phyloP scores from a whole-genome alignment of 2,888 invertebrate species.

The Drosophila anomalata region DNA sequence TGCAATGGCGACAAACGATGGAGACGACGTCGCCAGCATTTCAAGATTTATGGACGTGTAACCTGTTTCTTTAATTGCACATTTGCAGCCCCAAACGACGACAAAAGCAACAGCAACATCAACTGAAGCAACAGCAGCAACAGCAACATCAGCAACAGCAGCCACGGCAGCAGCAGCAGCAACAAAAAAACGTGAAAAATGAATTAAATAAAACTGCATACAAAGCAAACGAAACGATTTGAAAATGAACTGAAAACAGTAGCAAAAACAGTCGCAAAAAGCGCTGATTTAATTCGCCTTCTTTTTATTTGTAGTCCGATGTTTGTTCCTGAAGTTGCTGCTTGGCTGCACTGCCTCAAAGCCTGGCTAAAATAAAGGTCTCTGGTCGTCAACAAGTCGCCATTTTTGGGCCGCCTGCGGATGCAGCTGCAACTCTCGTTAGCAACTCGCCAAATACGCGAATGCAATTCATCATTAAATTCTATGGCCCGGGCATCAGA shows the following conservation, averaged over 20 bases:
- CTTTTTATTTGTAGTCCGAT: constrained; percentile 7
- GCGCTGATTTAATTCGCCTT: constrained; percentile 44
- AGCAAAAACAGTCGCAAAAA: constrained; percentile 61
- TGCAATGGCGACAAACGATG: constrained; percentile 38
- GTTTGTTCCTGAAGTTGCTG: constrained; percentile 39
- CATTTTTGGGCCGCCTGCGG: constrained; percentile 23
- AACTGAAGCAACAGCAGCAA: constrained; percentile 73
- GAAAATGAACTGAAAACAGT: constrained; percentile 74
- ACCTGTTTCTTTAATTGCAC: constrained; percentile 84
- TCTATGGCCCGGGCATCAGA: constrained; percentile 22
- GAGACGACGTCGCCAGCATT: constrained; percentile 65
- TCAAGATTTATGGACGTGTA: constrained; percentile 82
- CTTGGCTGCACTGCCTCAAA: constrained; percentile 67
- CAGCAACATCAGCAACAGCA: constrained; percentile 46
- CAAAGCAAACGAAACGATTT: constrained; percentile 70
- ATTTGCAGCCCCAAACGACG: constrained; percentile 80
- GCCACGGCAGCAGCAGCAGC: constrained; percentile 4
- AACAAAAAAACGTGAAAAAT: constrained; percentile 73
- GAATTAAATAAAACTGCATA: constrained; percentile 76
- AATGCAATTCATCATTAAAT: constrained; percentile 63
- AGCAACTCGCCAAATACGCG: constrained; percentile 32
- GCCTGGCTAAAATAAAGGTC: constrained; percentile 51
- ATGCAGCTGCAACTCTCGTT: constrained; percentile 40
- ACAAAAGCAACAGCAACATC: constrained; percentile 50
- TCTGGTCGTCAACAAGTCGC: constrained; percentile 32